Base-by-base conservation (phyloP, 2,113 vertebrate species). In the Actenoides lindsayi region DNA sequence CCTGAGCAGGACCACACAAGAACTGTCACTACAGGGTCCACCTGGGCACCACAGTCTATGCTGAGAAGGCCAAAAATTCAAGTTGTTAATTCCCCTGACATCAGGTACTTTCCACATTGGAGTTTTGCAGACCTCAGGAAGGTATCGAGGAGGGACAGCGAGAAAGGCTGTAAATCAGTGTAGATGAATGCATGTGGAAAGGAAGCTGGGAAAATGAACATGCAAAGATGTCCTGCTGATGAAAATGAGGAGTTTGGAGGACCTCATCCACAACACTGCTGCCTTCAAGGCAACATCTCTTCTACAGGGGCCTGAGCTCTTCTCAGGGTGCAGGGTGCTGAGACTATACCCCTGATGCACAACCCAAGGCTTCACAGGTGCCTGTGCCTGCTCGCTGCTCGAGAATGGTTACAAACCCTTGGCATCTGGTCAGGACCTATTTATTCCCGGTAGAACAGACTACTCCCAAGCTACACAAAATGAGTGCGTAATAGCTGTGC, bases 11-110 rank as follows among this genome's bases (percentile, higher is more conserved):
- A 44, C 39, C 14, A 7, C 10, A 5, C 20, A 10, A 23, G 11
- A 33, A 8, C 5, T 54, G 20, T 8, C 23, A 41, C 17, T 31
- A 17, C 9, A 35, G 5, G 2, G 0, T 24, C 39, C 0, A 1
- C 30, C 4, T n/a, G 8, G 23, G 67, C 37, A 25, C 31, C 35
- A 13, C 23, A 1, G 3, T 57, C 27, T 37, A 8, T 1, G 1
- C 42, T n/a, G 71, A 68, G 46, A 63, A 67, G 16, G 31, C 28
- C 8, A 18, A 62, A 69, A 78, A 6, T 16, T 10, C 54, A 50
- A 7, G 25, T 5, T 76, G 15, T 33, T 56, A 48, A 31, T 83
- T 64, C 5, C 14, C 16, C 11, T 7, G 41, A 3, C 0, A 2
- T n/a, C 16, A 4, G 0, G 2, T 50, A 50, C 8, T 60, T 69